Percentiles rank a stretch among this genome's conserved stretches.
Conservation (phyloP, 2,113 vertebrate species). For the Ceyx melanurus region DNA sequence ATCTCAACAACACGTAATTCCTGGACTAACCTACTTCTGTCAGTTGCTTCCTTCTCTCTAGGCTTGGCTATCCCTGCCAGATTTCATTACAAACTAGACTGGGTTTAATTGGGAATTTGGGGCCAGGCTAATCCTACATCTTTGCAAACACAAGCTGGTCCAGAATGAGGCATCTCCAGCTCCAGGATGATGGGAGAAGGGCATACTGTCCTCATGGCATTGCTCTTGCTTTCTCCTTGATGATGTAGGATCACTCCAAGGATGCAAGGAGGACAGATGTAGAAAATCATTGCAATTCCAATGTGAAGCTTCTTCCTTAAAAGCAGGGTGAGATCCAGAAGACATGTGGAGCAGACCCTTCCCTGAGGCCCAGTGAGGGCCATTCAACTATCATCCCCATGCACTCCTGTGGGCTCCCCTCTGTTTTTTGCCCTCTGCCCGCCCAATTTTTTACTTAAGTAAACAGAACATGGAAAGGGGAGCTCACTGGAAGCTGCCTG, state of each 20-base stretch:
- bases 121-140: background rate
- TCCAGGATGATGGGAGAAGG: background rate
- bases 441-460: rapidly evolving
- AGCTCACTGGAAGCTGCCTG: background rate
- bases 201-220: background rate
- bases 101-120: background rate
- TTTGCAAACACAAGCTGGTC: background rate
- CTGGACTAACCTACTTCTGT: conserved; percentile 23
- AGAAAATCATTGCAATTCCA: background rate
- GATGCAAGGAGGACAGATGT: background rate
- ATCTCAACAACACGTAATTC: conserved; percentile 2
- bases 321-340: background rate
- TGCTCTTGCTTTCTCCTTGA: background rate
- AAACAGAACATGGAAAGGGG: rapidly evolving
- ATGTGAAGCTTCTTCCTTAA: background rate
- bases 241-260: background rate
- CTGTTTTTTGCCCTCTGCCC: background rate
- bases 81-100: background rate
- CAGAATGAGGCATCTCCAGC: background rate
- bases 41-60: background rate
- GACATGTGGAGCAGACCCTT: background rate
- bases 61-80: background rate
- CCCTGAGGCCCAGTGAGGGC: background rate
- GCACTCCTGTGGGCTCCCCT: background rate
- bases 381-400: background rate